Conservation (phyloP, 2,888 invertebrate species). For the Tenodera sinensis region DNA sequence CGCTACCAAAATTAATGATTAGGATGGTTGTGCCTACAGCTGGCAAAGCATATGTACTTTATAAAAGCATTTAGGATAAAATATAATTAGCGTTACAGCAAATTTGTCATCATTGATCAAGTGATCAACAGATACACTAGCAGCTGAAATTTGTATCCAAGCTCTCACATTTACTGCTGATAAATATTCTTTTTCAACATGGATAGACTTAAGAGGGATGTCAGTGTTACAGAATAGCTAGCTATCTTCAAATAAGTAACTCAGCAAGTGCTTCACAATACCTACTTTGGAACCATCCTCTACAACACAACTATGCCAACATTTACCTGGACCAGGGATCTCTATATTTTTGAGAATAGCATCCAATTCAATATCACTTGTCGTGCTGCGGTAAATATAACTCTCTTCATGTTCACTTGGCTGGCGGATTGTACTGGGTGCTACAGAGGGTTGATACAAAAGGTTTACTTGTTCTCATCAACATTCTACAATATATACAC, state of each 20-base stretch:
- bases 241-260: neutral
- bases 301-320: neutral
- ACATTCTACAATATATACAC: neutral
- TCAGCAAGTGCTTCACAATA: neutral
- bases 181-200: neutral
- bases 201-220: neutral
- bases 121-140: neutral
- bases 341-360: neutral
- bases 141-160: neutral
- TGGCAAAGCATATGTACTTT: too few relatives aligned
- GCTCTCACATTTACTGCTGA: neutral
- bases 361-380: neutral
- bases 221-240: neutral
- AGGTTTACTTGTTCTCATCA: neutral
- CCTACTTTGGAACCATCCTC: neutral
- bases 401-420: neutral
- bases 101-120: neutral
- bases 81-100: neutral
- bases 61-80: neutral
- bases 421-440: neutral
- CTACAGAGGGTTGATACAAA: neutral
- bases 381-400: neutral
- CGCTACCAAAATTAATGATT: neutral
- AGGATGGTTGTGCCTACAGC: neutral
- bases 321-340: neutral